Conservation (phyloP, 2,888 invertebrate species). For the Taphrorychus bicolor region DNA sequence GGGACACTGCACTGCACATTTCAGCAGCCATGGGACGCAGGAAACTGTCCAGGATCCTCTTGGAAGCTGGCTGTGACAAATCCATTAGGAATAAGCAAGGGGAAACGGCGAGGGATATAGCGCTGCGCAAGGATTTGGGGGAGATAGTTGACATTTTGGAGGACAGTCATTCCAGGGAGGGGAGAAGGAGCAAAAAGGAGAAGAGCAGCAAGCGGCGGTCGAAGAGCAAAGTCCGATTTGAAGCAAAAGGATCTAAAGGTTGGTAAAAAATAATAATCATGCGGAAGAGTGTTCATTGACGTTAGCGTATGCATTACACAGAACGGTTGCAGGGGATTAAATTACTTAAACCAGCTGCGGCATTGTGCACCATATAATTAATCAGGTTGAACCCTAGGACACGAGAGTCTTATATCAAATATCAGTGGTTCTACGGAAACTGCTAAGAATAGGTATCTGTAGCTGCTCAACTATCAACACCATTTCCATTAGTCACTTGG, state of each 20-base stretch:
- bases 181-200: conserved; percentile 63
- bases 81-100: conserved; percentile 81
- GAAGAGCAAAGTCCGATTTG: conserved; percentile 58
- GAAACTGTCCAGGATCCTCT: conserved; percentile 87
- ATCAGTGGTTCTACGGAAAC: not conserved
- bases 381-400: not conserved
- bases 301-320: conserved; percentile 1
- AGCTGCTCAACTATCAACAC: too few species aligned
- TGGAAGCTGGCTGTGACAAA: conserved; percentile 84
- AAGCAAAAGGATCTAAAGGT: conserved; percentile 48
- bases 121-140: conserved; percentile 81
- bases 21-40: conserved; percentile 92
- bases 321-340: not conserved
- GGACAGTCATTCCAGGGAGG: conserved; percentile 55
- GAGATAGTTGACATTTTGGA: conserved; percentile 85
- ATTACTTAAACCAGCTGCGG: not conserved
- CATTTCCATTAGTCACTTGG: not conserved
- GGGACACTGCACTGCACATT: conserved; percentile 93
- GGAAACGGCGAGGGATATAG: conserved; percentile 90
- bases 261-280: conserved; percentile 8
- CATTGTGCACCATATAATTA: not conserved
- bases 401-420: not conserved
- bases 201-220: conserved; percentile 59
- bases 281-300: conserved; percentile 10
- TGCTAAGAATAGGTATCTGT: too few species aligned